Evolutionary conservation across 2,888 invertebrate species (phyloP), one percentile per base, ranked within the genome.

Genomic region (Odontomyia ornata): DNA sequence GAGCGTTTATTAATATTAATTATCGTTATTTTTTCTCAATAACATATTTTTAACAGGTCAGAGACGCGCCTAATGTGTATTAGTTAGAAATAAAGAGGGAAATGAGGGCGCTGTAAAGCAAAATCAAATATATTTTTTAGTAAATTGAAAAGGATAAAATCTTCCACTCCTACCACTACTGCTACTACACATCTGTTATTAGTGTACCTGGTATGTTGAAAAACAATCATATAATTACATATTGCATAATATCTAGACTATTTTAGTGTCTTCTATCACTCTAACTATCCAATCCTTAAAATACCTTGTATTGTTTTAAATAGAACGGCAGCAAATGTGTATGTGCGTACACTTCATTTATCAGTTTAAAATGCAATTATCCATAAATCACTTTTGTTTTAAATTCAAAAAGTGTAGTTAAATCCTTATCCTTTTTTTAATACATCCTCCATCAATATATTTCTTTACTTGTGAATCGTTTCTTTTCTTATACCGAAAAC

Each of bases 131-230:
- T 52, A 18, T n/a, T 52, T 52, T 52, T 13, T 52, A 52, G 3
- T 36, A 21, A 71, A 47, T 27, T 15, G 47, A 47, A 71, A 71
- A 13, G 11, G 46, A 67, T 23, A 25, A 69, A 75, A 77, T 72
- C 79, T 77, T 77, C 79, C 79, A 78, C 78, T 78, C 78, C 77
- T 75, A 79, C 78, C 79, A 79, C 79, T 80, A 52, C 18, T 18
- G 52, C 18, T 18, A 77, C 77, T 78, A 79, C 78, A 79, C 79
- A 78, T 79, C 78, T 79, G 76, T 80, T 77, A 77, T 76, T 80
- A 30, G 77, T 78, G 79, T 80, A 80, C 78, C 80, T 79, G 80
- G 80, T 80, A 80, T 80, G 80, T 80, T 79, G 76, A 80, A 79
- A 78, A 77, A 80, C 78, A 77, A 75, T 27, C 52, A 25, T 72